Evolutionary conservation across 2,888 invertebrate genomes (phyloP), one percentile per base, ranked within the genome.

Genomic region (Tricholauxania praeusta): DNA sequence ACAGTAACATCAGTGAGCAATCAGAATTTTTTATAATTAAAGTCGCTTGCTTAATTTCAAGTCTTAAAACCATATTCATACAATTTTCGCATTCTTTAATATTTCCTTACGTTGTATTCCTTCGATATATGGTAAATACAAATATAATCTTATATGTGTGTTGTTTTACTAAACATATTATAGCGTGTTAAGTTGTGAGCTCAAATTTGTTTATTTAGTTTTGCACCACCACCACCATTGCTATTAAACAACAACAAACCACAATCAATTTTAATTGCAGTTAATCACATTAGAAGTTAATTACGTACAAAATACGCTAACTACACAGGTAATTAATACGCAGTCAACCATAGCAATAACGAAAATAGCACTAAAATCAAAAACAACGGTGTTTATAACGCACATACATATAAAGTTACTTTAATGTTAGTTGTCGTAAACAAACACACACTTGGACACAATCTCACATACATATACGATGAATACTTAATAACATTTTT

Each of bases 251-350:
- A 14, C 60, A 39, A 39, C 39, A 39, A 10, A 10, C 39, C 10
- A 39, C 39, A 60, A 60, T 60, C 32, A 12, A 39, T 60, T 60
- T 60, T 19, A 28, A 59, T 59, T 59, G 39, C 32, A 28, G 32
- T 60, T 12, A 60, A 60, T 32, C 39, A 28, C n/a, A 60, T 60
- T 32, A 60, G 39, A 10, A 60, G 60, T 14, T 60, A 60, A 60
- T 60, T 60, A 60, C 3, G 59, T 59, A 32, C n/a, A 32, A 60
- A 60, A 14, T 60, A 60, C 19, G 32, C 28, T 39, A 39, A 39
- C 39, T 39, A 39, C 39, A 39, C 60, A 10, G 39, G 22, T 12
- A 19, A 28, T 60, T 17, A 59, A 32, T 12, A 32, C 15, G 22
- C 15, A 39, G 39, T 3, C 28, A 59, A 59, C 59, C 22, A 60